Base-by-base conservation (phyloP, 2,113 vertebrate genomes). In the Brevimyrus niger region DNA sequence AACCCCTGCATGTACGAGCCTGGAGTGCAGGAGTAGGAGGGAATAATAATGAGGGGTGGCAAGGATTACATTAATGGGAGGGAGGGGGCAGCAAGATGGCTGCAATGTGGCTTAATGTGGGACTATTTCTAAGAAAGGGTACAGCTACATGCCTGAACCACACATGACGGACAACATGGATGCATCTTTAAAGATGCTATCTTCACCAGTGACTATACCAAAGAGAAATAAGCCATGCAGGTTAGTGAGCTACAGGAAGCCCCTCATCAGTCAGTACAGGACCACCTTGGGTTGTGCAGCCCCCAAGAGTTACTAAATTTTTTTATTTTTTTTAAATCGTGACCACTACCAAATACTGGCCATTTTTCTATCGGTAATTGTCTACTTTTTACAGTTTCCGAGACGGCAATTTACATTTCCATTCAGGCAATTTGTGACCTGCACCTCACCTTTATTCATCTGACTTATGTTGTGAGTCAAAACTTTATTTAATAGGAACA, bases 1-100 rank as follows among this genome's bases (percentile, higher is more conserved):
- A 31, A 55, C 48, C 50, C 85, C 31, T 35, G 50, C 48, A 55
- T 21, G n/a, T 55, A 19, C 3, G n/a, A 87, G 31, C 85, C 50
- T 35, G 50, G 11, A 86, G 85, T 51, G 27, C 86, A 86, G 88
- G 88, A 92, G 69, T 42, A 46, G 85, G 65, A 92, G 73, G 89
- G 92, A 91, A 90, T 87, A 91, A 87, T 90, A 90, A 89, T 90
- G 90, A 85, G 80, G 76, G 47, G 85, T 51, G 47, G 42, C 86
- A 86, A 38, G 11, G 85, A 50, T 85, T 50, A 50, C 21, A 48
- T 46, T 13, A 23, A 46, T 55, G 47, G 23, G 31, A 19, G 27
- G 50, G 13, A 53, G 11, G 11, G 3, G 4, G 17, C 21, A 27
- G n/a, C n/a, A 35, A 19, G 27, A 38, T 19, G 85, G n/a, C 85